These are phyloP conservation scores for Tineola bisselliella DNA, from an alignment of 2,888 invertebrate species.

Conservation along the genomic window DNA sequence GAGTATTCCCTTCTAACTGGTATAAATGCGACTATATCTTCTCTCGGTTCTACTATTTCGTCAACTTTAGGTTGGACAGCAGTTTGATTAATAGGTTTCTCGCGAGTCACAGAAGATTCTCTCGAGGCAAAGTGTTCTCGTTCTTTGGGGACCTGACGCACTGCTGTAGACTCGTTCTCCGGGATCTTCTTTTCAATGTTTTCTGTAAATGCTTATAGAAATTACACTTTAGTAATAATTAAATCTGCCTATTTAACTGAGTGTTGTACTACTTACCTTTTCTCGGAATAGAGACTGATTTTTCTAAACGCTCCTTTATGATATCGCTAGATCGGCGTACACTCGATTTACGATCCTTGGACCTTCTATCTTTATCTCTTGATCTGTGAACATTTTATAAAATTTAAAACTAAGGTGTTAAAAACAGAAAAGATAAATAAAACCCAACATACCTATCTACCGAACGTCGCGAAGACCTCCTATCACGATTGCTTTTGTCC, in stretches of 20 bases:
- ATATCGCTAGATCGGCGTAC: conserved; percentile 55
- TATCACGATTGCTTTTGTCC: neutral
- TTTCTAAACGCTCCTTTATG: conserved; percentile 57
- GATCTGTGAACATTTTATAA: neutral
- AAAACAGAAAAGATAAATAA: neutral
- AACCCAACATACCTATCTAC: conserved; percentile 36
- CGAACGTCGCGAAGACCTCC: conserved; percentile 21
- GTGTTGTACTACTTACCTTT: conserved; percentile 35
- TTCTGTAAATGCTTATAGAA: no score
- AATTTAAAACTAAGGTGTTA: neutral
- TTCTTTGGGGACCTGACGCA: neutral
- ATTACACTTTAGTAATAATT: conserved; percentile 23
- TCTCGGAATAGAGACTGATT: conserved; percentile 57
- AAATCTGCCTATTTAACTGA: conserved; percentile 16
- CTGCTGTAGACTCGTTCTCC: conserved; percentile 32
- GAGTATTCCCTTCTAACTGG: conserved; percentile 67
- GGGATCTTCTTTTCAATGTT: conserved; percentile 35
- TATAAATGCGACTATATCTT: conserved; percentile 47
- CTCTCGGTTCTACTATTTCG: neutral
- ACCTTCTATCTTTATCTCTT: conserved; percentile 39
- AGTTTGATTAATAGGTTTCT: conserved; percentile 39
- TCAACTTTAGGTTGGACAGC: conserved; percentile 35
- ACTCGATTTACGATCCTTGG: conserved; percentile 59
- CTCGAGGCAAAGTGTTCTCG: conserved; percentile 18
- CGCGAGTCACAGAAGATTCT: conserved; percentile 52